Conservation (phyloP, 2,797 vertebrate genomes). For the Lagothrix lagotricha region DNA sequence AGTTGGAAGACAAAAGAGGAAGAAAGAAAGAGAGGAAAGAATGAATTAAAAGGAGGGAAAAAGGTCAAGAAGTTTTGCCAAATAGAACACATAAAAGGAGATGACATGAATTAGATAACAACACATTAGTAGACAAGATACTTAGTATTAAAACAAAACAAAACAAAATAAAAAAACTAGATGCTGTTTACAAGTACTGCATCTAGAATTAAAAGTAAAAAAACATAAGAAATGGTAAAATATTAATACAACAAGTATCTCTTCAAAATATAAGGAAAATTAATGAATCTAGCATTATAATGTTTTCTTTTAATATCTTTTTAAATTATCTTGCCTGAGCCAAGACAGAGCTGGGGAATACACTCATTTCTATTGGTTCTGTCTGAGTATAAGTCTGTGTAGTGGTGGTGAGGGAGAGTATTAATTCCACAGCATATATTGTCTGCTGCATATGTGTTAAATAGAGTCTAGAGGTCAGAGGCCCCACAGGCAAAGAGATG, state of each 20-base stretch:
- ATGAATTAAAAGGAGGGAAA: neutral
- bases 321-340: neutral
- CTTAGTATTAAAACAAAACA: neutral
- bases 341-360: neutral
- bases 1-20: neutral
- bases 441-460: accelerated
- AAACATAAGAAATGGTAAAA: neutral
- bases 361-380: neutral
- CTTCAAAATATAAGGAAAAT: neutral
- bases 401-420: accelerated
- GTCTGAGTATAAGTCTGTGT: neutral
- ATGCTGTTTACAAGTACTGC: neutral
- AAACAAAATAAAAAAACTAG: neutral
- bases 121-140: neutral
- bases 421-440: neutral
- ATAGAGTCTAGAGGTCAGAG: accelerated
- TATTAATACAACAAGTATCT: neutral
- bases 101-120: neutral
- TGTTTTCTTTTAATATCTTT: neutral
- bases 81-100: neutral
- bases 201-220: neutral
- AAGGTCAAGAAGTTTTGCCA: neutral
- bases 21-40: neutral
- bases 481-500: neutral
- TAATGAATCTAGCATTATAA: neutral